Base-by-base conservation (phyloP, 2,113 vertebrate species). In the Aspiorhynchus laticeps region DNA sequence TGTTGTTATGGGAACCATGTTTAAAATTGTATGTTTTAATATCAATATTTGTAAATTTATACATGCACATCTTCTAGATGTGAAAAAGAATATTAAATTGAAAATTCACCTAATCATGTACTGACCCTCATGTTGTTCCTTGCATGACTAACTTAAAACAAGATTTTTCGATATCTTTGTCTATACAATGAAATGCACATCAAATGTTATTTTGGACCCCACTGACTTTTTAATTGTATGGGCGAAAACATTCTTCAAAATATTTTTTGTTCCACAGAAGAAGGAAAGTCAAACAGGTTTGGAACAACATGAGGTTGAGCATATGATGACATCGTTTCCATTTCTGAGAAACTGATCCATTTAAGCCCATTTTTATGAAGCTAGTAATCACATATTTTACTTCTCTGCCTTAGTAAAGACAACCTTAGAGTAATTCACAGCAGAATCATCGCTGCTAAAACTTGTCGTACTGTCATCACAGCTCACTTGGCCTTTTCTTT, bases 391-490 rank as follows among this genome's bases (percentile, higher is more conserved):
- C 11, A 61, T 26, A 3, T 24, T 80, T 41, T 19, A 46, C n/a
- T 46, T 43, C 8, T 63, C 14, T 19, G 12, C 2, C 33, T 87
- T 73, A n/a, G 51, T 82, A 78, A 88, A 87, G 6, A 90, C 87
- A 46, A 90, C 56, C 4, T 2, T 51, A 28, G 38, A 33, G 74
- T 90, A 90, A 80, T 88, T 85, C 2, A 90, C 5, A 26, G 65
- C 51, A 24, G 75, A 28, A 1, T 75, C 80, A 2, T 75, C 73
- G 15, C 82, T 53, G 9, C 69, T 90, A 2, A 43, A 19, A 33
- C 76, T 85, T 65, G 19, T 63, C 11, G 19, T 24, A 5, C 14
- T 33, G 21, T 28, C 21, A 1, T 3, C 9, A 69, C 80, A 21
- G 14, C 6, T 51, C 19, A 15, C 12, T 17, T 67, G 24, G 56